phyloP scores from a whole-genome alignment of 2,113 vertebrate genomes.

The Echinops telfairi region DNA sequence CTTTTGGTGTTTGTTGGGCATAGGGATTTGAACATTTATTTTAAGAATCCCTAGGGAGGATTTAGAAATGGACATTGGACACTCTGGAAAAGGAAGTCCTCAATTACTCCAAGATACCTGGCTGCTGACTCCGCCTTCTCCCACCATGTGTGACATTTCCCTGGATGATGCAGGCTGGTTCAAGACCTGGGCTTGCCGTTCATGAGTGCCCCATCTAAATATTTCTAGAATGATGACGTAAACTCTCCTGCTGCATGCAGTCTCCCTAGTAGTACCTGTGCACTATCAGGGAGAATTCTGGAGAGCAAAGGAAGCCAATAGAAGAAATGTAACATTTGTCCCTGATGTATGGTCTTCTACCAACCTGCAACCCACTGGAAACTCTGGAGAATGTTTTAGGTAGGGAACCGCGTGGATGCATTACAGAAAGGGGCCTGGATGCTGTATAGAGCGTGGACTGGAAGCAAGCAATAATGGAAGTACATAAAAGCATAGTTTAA shows the following conservation, averaged over 20 bases:
- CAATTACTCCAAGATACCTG: not conserved
- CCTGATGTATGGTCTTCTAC: not conserved
- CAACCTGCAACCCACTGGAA: not conserved
- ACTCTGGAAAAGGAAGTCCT: not conserved
- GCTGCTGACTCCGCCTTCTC: not conserved
- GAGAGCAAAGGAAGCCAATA: not conserved
- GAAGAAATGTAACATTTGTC: not conserved
- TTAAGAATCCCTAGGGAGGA: not conserved
- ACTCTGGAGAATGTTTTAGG: not conserved
- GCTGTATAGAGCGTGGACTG: not conserved
- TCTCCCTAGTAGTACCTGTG: not conserved
- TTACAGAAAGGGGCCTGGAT: not conserved
- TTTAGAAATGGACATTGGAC: not conserved
- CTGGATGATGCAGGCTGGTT: not conserved
- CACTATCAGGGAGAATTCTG: not conserved
- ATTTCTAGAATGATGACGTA: not conserved
- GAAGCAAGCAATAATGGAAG: not conserved
- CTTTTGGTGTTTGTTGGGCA: not conserved
- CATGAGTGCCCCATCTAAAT: not conserved
- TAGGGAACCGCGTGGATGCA: not conserved
- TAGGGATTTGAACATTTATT: not conserved
- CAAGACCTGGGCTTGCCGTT: not conserved
- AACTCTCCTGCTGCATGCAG: not conserved
- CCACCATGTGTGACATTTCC: not conserved
- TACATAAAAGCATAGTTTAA: not conserved